Percentiles rank a stretch among this genome's conserved stretches.
Conservation (phyloP, 2,888 invertebrate species). For the Dolomedes plantarius region DNA sequence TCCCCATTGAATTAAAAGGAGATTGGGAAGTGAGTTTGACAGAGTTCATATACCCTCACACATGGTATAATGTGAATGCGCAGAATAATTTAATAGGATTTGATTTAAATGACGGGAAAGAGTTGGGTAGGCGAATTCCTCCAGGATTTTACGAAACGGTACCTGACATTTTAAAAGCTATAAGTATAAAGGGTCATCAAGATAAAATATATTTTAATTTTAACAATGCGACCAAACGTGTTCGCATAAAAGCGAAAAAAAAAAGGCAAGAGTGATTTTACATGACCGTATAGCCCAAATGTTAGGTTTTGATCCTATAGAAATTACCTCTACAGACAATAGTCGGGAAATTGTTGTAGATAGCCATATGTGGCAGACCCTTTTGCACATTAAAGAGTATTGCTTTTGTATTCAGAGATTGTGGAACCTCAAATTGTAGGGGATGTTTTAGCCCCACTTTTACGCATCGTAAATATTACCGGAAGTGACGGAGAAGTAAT, state of each 20-base stretch:
- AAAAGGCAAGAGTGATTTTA: background rate
- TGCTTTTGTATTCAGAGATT: conserved; percentile 1
- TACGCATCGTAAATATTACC: conserved; percentile 73
- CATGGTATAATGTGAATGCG: conserved; percentile 27
- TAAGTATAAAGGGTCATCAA: background rate
- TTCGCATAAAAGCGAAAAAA: conserved; percentile 6
- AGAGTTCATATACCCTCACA: conserved; percentile 72
- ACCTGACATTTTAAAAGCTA: background rate
- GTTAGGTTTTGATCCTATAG: conserved; percentile 15
- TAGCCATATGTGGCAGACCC: conserved; percentile 30
- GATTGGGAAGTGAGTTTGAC: conserved; percentile 73
- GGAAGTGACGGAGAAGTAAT: conserved; percentile 12
- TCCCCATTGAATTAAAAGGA: conserved; percentile 71
- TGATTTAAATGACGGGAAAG: conserved; percentile 15
- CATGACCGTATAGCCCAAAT: conserved; percentile 14
- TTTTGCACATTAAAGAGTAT: conserved; percentile 2
- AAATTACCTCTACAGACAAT: background rate
- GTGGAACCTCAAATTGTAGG: conserved; percentile 15
- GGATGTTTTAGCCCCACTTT: conserved; percentile 39
- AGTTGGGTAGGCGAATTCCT: background rate
- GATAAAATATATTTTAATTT: conserved; percentile 10
- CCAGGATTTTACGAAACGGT: conserved; percentile 19
- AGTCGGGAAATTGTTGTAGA: background rate
- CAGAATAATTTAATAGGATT: conserved; percentile 3
- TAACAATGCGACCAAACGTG: background rate